Evolutionary conservation across 1,140 invertebrate species (phyloP), one percentile per base, ranked within the genome.

Genomic region (Caenorhabditis brenneri): DNA sequence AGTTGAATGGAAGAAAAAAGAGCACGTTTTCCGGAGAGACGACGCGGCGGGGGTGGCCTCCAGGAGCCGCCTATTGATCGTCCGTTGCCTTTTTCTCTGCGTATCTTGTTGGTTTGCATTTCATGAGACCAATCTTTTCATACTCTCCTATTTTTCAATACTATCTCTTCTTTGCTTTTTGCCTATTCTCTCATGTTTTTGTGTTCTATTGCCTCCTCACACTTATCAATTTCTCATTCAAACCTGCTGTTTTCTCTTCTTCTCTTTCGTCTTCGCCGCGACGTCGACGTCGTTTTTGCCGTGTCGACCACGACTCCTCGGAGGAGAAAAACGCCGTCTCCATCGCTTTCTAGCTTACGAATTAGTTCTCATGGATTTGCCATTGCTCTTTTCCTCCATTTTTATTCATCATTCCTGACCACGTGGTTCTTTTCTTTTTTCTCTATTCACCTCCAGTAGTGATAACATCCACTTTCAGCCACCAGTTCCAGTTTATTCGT

Each of bases 171-270:
- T 10, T 5, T 3, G 19, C 24, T 22, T 24, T 33, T 9, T 6
- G 3, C 42, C 65, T 74, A 10, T 2, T 0, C n/a, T 31, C 65
- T 74, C 65, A 0, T 42, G 5, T 46, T 74, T 74, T 12, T 24
- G 9, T 24, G 22, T 74, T 22, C 19, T 74, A 42, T 74, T 24
- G 24, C 4, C 33, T 42, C 33, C 36, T 74, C 33, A 74, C n/a
- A 74, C 65, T 74, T 74, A 74, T 74, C 65, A 74, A 74, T 74
- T 74, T 74, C 65, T 74, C 65, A 74, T 74, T 74, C 65, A 74
- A 74, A 74, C 65, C 65, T 74, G 65, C 65, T 74, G 36, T 42
- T 46, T 74, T 19, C 33, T 29, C 33, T 74, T 29, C 42, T 74
- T 29, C 33, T 42, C 19, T 46, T 74, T 74, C 36, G 65, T 31